Evolutionary conservation across 2,797 vertebrate species (phyloP), one percentile per base, ranked within the genome.

Genomic region (Silurus aristotelis): DNA sequence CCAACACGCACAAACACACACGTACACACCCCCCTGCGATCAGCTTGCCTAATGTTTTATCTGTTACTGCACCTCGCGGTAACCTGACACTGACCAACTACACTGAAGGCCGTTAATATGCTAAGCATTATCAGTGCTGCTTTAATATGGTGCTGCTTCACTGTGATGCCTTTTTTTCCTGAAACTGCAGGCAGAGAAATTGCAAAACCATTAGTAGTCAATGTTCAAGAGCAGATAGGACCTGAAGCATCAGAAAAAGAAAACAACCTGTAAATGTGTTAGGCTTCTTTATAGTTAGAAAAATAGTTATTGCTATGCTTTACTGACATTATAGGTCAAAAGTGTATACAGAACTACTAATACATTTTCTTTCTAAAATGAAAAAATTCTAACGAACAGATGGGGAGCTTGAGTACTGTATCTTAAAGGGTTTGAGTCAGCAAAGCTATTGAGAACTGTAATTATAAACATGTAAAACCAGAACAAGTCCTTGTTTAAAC

Each of bases 11-110:
- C 79, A 38, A 19, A 83, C 68, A 78, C 68, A 78, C 83, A 89
- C 72, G 15, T 19, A 58, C 22, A 48, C 52, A 60, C 76, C 70
- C 43, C 31, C 8, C 8, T 20, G 64, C 61, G 52, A 83, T 81
- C 66, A 55, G 63, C 67, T 79, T 83, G 77, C 85, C 46, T 64
- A 86, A 83, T 83, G 85, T 84, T 80, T 86, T 60, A 80, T 87
- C 85, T 80, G 77, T 86, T 58, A 83, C 63, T 56, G 82, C 83
- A 80, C 77, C 76, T 82, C 10, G 6, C 52, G 55, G 79, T 71
- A 82, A 55, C 46, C 22, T 72, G 72, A 89, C 38, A 46, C 68
- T 38, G 73, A 43, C 73, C 68, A 84, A 64, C 46, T 83, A 83
- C 79, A 78, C 68, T 73, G 56, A 56, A 80, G 60, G 1, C 71